Base-by-base conservation (phyloP, 1,140 invertebrate species). In the Xylocopa sonorina region DNA sequence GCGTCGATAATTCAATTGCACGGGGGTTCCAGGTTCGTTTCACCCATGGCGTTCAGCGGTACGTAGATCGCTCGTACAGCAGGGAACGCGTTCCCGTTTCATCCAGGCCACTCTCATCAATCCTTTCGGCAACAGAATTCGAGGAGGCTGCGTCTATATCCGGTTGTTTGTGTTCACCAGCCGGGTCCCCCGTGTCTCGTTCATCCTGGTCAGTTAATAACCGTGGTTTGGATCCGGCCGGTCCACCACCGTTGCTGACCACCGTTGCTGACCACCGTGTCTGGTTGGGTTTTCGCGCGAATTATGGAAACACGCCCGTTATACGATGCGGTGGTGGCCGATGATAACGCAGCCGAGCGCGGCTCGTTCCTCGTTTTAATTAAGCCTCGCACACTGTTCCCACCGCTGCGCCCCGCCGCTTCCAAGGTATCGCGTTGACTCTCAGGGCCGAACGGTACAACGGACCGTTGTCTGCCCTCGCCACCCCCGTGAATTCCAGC, bases 291-390 rank as follows among this genome's bases (percentile, higher is more conserved):
- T 89, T 89, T 88, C 83, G 72, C 72, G 81, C 85, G 76, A 87
- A 89, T 86, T 87, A 88, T 83, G 85, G 83, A 89, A 90, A 89
- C 89, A 89, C 84, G 83, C 78, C n/a, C 82, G 89, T 90, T 90
- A 90, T 88, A 82, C 87, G 78, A 84, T 86, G 82, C 82, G 84
- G 69, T 51, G 85, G 80, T 51, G 85, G 80, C 84, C 82, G 84
- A 89, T 88, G 85, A 78, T 85, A 82, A 81, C 84, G 72, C 57
- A 43, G 29, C 76, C n/a, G 75, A 72, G 66, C 72, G n/a, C 77
- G 72, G 60, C 83, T 85, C 87, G 90, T 91, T 91, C 84, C 90
- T 92, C 89, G 89, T 91, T 92, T 92, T 92, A 91, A 92, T 92
- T 91, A 92, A 92, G 88, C 88, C 46, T 64, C n/a, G n/a, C n/a